A percentile compares a stretch with the other conserved stretches of the same genome.
Evolutionary conservation across 1,140 invertebrate species (phyloP).

Genomic region (Drosophila pruinosa): DNA sequence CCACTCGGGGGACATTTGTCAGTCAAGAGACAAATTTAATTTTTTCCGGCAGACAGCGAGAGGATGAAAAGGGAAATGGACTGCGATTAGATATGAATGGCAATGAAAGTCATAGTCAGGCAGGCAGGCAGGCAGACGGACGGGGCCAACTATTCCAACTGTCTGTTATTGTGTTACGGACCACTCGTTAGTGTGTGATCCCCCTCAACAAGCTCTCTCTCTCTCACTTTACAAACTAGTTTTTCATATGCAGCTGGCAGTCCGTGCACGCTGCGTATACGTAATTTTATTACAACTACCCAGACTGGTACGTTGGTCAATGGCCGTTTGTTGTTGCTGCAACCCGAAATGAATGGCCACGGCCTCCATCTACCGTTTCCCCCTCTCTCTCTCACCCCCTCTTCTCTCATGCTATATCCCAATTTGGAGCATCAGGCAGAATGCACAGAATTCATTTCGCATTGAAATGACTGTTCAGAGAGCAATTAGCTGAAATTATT

Average conservation of each 20-base stretch:
- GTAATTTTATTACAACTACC: conserved; percentile 75
- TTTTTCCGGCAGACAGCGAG: conserved; percentile 52
- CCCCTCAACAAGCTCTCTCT: not conserved
- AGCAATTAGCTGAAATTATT: conserved; percentile 82
- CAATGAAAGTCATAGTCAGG: conserved; percentile 72
- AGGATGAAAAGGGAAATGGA: conserved; percentile 23
- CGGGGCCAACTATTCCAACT: conserved; percentile 24
- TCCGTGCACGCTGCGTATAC: conserved; percentile 62
- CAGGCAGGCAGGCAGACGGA: conserved; percentile 31
- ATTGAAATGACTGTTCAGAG: conserved; percentile 79
- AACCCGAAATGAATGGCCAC: conserved; percentile 50
- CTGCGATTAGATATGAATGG: conserved; percentile 76
- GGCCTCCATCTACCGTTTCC: conserved; percentile 31
- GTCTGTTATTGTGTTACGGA: conserved; percentile 33
- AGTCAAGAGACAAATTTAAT: conserved; percentile 83
- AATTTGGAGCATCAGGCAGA: conserved; percentile 13
- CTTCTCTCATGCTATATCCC: not conserved
- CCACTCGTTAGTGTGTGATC: conserved; percentile 7
- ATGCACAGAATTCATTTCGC: conserved; percentile 74
- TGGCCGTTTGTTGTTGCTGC: conserved; percentile 17
- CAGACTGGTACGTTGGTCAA: conserved; percentile 16
- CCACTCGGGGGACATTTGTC: conserved; percentile 82
- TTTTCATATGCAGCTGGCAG: conserved; percentile 64
- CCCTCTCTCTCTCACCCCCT: no score
- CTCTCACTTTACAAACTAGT: conserved; percentile 43